These are phyloP conservation scores for Drosophila kepulauana DNA, from an alignment of 1,140 invertebrate genomes.

Conservation along the genomic window DNA sequence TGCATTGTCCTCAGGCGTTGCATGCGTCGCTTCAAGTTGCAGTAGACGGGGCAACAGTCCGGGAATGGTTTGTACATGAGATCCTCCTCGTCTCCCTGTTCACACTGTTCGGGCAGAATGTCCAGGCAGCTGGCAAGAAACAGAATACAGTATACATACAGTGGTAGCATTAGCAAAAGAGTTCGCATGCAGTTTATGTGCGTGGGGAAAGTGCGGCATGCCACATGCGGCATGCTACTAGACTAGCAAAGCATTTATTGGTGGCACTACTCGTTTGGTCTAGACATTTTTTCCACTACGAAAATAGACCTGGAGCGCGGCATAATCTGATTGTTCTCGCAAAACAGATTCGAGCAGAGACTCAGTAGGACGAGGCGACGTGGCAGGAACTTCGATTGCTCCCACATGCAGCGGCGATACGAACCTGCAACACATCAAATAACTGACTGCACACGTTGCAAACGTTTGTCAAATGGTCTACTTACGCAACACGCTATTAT, in stretches of 20 bases:
- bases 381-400: constrained; percentile 80
- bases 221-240: constrained; percentile 19
- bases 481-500: constrained; percentile 77
- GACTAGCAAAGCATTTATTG: constrained; percentile 29
- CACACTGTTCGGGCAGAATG: constrained; percentile 81
- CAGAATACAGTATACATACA: neutral
- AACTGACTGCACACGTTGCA: neutral
- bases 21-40: constrained; percentile 82
- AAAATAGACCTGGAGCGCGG: constrained; percentile 84
- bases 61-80: constrained; percentile 83
- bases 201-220: neutral
- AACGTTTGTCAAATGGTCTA: neutral
- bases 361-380: constrained; percentile 77
- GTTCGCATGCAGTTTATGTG: neutral
- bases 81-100: constrained; percentile 83
- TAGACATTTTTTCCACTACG: constrained; percentile 85
- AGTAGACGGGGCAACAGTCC: constrained; percentile 82
- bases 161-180: constrained; percentile 51
- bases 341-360: constrained; percentile 79
- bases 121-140: constrained; percentile 72
- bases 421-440: constrained; percentile 52
- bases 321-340: constrained; percentile 82
- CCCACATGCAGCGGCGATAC: constrained; percentile 83
- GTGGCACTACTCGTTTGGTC: constrained; percentile 82
- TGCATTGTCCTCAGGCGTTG: constrained; percentile 80